Evolutionary conservation across 2,113 vertebrate species (phyloP).

Genomic region (Gopherus flavomarginatus): DNA sequence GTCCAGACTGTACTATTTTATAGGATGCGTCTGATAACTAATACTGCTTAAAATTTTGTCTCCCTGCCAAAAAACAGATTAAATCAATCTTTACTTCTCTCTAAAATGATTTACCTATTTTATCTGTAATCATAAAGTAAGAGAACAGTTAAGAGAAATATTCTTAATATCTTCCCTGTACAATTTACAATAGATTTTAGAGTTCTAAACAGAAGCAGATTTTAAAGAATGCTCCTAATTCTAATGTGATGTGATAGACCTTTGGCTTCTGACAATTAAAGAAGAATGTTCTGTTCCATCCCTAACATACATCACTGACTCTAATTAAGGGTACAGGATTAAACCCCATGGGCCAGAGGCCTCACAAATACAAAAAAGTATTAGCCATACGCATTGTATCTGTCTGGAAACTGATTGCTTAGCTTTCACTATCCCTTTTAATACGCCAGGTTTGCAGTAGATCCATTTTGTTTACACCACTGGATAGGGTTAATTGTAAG

Average conservation of each 20-base stretch:
- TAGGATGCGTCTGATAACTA: not conserved
- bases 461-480: not conserved
- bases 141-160: not conserved
- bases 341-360: not conserved
- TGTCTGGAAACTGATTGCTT: not conserved
- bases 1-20: not conserved
- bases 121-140: not conserved
- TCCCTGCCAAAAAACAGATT: not conserved
- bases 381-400: not conserved
- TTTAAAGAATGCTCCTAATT: not conserved
- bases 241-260: not conserved
- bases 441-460: not conserved
- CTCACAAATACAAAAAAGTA: not conserved
- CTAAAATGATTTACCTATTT: rapidly evolving
- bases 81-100: not conserved
- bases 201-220: not conserved
- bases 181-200: not conserved
- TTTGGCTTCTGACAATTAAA: not conserved
- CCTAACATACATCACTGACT: not conserved
- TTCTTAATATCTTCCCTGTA: not conserved
- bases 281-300: not conserved
- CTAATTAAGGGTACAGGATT: not conserved
- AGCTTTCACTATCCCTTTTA: not conserved
- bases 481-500: not conserved
- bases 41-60: not conserved